Conservation (phyloP, 2,113 vertebrate genomes). For the Stegostoma tigrinum region DNA sequence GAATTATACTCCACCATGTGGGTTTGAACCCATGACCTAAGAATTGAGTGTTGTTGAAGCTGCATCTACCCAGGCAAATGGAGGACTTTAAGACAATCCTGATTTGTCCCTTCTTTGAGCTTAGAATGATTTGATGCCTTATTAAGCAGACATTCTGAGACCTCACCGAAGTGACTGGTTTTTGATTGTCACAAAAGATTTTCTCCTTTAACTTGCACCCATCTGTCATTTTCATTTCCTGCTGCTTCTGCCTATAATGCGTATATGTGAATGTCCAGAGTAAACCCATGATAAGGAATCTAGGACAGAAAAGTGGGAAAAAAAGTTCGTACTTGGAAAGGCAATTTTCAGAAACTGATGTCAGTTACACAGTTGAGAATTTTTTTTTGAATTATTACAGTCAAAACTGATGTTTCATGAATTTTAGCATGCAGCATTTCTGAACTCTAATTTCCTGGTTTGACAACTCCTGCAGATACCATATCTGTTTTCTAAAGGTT, state of each 20-base stretch:
- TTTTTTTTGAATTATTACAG: neutral
- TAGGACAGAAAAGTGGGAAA: neutral
- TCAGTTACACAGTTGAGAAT: neutral
- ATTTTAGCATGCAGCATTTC: neutral
- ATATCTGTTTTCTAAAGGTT: neutral
- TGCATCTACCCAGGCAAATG: too few relatives aligned
- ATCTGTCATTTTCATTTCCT: neutral
- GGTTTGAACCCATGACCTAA: too few relatives aligned
- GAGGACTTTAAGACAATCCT: too few relatives aligned
- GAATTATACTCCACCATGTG: too few relatives aligned
- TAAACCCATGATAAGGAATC: neutral
- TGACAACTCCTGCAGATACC: neutral
- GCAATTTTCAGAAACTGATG: neutral
- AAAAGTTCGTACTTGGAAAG: neutral
- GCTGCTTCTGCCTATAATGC: neutral
- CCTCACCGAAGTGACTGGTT: neutral
- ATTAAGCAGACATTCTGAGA: neutral
- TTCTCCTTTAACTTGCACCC: neutral
- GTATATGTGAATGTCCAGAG: neutral
- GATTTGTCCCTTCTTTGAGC: too few relatives aligned
- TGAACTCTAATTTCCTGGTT: neutral
- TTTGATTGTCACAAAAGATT: neutral
- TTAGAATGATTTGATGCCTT: neutral
- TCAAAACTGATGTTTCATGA: neutral
- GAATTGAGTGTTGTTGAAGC: too few relatives aligned